Conservation (phyloP, 2,888 invertebrate genomes). For the Oligia strigilis region DNA sequence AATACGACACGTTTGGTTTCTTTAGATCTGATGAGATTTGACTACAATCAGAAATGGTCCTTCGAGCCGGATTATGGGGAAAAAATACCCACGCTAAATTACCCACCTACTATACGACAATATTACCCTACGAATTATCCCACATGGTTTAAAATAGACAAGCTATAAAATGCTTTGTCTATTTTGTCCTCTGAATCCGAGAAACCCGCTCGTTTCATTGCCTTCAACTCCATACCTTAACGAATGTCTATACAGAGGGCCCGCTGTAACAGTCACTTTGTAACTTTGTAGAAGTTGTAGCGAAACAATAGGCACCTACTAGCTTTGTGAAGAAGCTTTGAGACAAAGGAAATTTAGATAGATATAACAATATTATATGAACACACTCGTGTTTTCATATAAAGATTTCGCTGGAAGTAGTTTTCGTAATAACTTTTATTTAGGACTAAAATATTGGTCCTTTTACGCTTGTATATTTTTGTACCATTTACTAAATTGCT, state of each 20-base stretch:
- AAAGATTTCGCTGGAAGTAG: conserved; percentile 29
- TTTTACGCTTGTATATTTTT: conserved; percentile 18
- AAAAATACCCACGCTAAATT: too few relatives aligned
- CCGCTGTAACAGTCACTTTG: conserved; percentile 35
- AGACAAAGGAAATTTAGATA: conserved; percentile 46
- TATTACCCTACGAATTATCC: not conserved
- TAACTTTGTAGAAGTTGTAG: conserved; percentile 37
- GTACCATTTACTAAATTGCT: not conserved
- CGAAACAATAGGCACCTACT: conserved; percentile 45
- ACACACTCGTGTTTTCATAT: conserved; percentile 14
- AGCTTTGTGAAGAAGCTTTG: conserved; percentile 36
- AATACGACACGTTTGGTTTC: too few relatives aligned
- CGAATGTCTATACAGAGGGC: conserved; percentile 15
- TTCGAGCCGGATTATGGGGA: conserved; percentile 18
- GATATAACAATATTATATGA: conserved; percentile 21
- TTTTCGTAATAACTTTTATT: conserved; percentile 36
- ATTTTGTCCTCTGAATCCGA: not conserved
- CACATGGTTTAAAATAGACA: not conserved
- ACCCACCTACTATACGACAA: not conserved
- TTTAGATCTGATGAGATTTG: not conserved
- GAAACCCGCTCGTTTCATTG: conserved; percentile 4
- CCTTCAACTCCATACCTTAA: conserved; percentile 29
- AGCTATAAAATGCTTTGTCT: not conserved
- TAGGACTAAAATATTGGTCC: conserved; percentile 20
- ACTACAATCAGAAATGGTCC: not conserved